A percentile compares a stretch with the other conserved stretches of the same genome.
Evolutionary conservation across 2,888 invertebrate species (phyloP).

Genomic region (Branchipolynoe longqiensis): DNA sequence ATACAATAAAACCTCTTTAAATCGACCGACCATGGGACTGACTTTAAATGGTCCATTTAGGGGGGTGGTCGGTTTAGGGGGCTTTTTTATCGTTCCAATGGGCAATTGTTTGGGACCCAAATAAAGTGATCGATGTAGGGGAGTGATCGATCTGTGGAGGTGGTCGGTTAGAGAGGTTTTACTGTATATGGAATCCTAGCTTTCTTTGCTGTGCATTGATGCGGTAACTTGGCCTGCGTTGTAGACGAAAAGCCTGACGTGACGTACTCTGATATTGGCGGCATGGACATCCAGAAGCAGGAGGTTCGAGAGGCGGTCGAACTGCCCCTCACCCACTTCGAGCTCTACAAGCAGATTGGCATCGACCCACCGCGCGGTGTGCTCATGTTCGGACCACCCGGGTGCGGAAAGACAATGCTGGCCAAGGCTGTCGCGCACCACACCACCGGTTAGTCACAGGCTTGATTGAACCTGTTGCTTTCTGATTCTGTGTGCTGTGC

Average conservation of each 20-base stretch:
- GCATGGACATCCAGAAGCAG: slow-evolving; percentile 99
- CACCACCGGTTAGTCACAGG: slow-evolving; percentile 88
- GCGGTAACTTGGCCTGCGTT: no score
- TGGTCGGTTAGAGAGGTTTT: no score
- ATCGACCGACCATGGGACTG: no score
- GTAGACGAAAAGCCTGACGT: slow-evolving; percentile 98
- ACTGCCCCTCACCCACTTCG: slow-evolving; percentile 97
- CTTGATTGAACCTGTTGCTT: background rate
- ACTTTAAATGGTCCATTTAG: no score
- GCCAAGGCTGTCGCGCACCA: slow-evolving; percentile 99
- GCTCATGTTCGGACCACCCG: slow-evolving; percentile 99
- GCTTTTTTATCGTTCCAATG: no score
- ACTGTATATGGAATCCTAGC: no score
- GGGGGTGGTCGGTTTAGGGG: no score
- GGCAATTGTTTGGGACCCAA: no score
- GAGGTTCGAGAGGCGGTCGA: slow-evolving; percentile 99
- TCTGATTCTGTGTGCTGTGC: background rate
- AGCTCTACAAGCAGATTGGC: slow-evolving; percentile 97
- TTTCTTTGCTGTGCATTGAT: no score
- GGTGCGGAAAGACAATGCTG: slow-evolving; percentile 99
- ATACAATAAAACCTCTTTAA: no score
- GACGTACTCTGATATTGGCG: slow-evolving; percentile 98
- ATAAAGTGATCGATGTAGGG: no score
- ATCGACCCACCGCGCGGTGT: slow-evolving; percentile 99
- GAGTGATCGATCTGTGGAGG: no score